Evolutionary conservation across 1,140 invertebrate species (phyloP).

Genomic region (Habropoda laboriosa): DNA sequence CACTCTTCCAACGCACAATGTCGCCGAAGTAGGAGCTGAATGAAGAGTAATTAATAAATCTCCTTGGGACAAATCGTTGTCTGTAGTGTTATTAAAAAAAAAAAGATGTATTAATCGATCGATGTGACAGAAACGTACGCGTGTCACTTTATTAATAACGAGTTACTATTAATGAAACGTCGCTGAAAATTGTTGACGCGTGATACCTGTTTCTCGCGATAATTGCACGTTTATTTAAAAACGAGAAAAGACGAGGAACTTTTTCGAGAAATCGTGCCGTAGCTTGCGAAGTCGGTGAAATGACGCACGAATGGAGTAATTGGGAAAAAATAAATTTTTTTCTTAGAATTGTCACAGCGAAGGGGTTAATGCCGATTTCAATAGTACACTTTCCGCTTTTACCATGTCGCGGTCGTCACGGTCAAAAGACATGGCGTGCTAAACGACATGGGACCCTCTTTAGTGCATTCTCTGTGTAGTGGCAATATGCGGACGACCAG

Average conservation of each 20-base stretch:
- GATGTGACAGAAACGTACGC: background rate
- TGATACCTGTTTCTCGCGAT: background rate
- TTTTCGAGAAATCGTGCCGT: background rate
- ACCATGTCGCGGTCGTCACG: background rate
- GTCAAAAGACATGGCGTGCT: slow-evolving; percentile 4
- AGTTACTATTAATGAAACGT: slow-evolving; percentile 9
- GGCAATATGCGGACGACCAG: slow-evolving; percentile 40
- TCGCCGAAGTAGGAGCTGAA: no score
- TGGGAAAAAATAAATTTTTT: no score
- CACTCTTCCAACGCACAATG: no score
- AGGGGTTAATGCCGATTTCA: no score
- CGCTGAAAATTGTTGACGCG: background rate
- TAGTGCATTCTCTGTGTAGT: slow-evolving; percentile 1
- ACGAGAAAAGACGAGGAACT: background rate
- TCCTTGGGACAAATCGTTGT: background rate
- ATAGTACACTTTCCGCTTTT: slow-evolving; percentile 27
- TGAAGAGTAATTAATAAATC: background rate
- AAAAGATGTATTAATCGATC: slow-evolving; percentile 17
- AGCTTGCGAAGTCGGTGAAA: background rate
- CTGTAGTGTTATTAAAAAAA: background rate
- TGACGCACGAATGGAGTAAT: background rate
- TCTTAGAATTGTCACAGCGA: no score
- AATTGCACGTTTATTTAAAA: background rate
- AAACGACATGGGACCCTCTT: slow-evolving; percentile 5
- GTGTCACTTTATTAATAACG: slow-evolving; percentile 24